Percentiles rank a stretch among this genome's conserved stretches.
phyloP scores from a whole-genome alignment of 2,113 vertebrate species.

The Chionodraco myersi region DNA sequence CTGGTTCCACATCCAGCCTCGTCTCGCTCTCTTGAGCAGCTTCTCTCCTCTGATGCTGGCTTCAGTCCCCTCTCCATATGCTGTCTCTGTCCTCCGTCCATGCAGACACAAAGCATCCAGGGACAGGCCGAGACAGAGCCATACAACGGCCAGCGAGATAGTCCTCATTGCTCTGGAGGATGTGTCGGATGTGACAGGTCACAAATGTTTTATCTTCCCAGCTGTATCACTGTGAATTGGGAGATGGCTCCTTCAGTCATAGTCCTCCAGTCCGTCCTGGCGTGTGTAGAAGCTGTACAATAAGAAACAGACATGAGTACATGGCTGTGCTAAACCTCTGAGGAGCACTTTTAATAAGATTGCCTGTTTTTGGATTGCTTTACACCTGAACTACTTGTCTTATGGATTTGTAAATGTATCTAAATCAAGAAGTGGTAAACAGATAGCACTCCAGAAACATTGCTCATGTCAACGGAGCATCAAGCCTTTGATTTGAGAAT shows the following conservation, averaged over 20 bases:
- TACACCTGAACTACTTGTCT: background rate
- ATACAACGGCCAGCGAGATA: constrained; percentile 84
- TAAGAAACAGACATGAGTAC: constrained; percentile 16
- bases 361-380: background rate
- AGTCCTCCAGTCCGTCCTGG: constrained; percentile 52
- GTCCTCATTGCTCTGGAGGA: constrained; percentile 85
- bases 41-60: constrained; percentile 45
- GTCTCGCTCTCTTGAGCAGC: constrained; percentile 87
- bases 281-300: constrained; percentile 43
- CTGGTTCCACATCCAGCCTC: constrained; percentile 99
- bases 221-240: constrained; percentile 41
- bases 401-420: constrained; percentile 4
- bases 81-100: background rate
- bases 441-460: background rate
- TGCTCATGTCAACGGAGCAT: background rate
- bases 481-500: background rate
- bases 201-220: constrained; percentile 67
- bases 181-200: constrained; percentile 22
- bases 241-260: constrained; percentile 51
- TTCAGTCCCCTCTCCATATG: background rate
- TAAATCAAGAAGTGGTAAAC: background rate
- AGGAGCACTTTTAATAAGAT: background rate
- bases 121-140: constrained; percentile 83
- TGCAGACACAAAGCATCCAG: constrained; percentile 79
- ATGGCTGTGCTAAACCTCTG: background rate